A percentile compares a stretch with the other conserved stretches of the same genome.
These are phyloP conservation scores for Menidia beryllina DNA, from an alignment of 2,113 vertebrate species.

Conservation along the genomic window DNA sequence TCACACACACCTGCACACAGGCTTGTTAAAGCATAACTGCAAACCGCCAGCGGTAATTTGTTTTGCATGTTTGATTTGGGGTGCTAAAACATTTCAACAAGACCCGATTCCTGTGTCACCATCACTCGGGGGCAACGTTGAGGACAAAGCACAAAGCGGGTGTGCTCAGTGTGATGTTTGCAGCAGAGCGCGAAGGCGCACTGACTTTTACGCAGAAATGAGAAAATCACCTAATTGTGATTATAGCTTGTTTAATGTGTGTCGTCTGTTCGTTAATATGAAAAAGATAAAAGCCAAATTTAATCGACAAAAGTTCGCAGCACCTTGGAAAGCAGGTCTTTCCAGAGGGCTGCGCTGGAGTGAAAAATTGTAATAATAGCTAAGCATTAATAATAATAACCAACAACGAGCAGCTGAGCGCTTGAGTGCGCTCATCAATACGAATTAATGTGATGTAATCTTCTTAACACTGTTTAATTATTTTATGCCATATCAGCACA, in stretches of 20 bases:
- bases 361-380: slow-evolving; percentile 35
- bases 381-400: slow-evolving; percentile 36
- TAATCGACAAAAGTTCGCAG: slow-evolving; percentile 58
- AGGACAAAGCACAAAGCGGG: slow-evolving; percentile 16
- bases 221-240: slow-evolving; percentile 33
- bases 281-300: slow-evolving; percentile 27
- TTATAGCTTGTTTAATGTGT: slow-evolving; percentile 16
- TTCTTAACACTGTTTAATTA: slow-evolving; percentile 70
- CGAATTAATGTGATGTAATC: slow-evolving; percentile 72
- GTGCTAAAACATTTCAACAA: slow-evolving; percentile 55
- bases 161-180: slow-evolving; percentile 18
- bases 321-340: slow-evolving; percentile 61
- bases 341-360: slow-evolving; percentile 13
- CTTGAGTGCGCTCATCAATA: slow-evolving; percentile 67
- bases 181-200: slow-evolving; percentile 35
- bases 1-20: background rate
- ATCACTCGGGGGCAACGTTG: background rate
- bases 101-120: slow-evolving; percentile 59
- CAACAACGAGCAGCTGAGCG: slow-evolving; percentile 33
- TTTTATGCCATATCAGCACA: slow-evolving; percentile 72
- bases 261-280: slow-evolving; percentile 4
- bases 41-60: slow-evolving; percentile 50
- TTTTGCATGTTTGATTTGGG: slow-evolving; percentile 63
- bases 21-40: background rate
- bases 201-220: slow-evolving; percentile 55